Conservation (phyloP, 2,888 invertebrate species). For the Rugalucina vietnamica region DNA sequence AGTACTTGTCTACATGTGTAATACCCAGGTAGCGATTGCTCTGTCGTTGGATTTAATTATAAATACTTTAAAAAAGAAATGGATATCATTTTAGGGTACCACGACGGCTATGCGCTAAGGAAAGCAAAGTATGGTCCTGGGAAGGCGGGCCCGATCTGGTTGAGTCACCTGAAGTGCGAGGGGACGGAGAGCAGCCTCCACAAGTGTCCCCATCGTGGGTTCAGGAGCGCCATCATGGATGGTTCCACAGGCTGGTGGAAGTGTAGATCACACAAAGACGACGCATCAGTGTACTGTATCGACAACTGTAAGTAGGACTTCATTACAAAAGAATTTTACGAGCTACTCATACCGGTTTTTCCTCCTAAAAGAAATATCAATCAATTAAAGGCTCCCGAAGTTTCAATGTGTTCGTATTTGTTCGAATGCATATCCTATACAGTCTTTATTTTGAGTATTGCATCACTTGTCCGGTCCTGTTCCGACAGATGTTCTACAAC, state of each 20-base stretch:
- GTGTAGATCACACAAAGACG: constrained; percentile 72
- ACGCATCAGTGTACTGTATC: constrained; percentile 76
- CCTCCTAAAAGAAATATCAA: too few species aligned
- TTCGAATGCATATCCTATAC: background rate
- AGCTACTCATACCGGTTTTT: too few species aligned
- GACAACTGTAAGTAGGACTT: constrained; percentile 69
- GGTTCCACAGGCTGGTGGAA: constrained; percentile 59
- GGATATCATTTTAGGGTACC: too few species aligned
- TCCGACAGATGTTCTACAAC: too few species aligned
- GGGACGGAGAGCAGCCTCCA: constrained; percentile 73
- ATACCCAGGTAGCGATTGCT: too few species aligned
- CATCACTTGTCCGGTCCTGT: too few species aligned
- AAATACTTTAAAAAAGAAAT: too few species aligned
- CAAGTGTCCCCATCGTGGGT: constrained; percentile 75
- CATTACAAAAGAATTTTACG: background rate
- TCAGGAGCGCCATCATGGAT: constrained; percentile 65
- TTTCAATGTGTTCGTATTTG: background rate
- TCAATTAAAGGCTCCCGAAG: background rate
- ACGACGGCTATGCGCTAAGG: constrained; percentile 71
- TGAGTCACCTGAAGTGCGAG: constrained; percentile 73
- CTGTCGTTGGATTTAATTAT: too few species aligned
- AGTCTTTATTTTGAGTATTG: too few species aligned
- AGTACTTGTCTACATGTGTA: too few species aligned
- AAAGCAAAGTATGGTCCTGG: constrained; percentile 70
- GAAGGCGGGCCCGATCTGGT: constrained; percentile 79